Conservation (phyloP, 2,888 invertebrate genomes). For the Lypha dubia region DNA sequence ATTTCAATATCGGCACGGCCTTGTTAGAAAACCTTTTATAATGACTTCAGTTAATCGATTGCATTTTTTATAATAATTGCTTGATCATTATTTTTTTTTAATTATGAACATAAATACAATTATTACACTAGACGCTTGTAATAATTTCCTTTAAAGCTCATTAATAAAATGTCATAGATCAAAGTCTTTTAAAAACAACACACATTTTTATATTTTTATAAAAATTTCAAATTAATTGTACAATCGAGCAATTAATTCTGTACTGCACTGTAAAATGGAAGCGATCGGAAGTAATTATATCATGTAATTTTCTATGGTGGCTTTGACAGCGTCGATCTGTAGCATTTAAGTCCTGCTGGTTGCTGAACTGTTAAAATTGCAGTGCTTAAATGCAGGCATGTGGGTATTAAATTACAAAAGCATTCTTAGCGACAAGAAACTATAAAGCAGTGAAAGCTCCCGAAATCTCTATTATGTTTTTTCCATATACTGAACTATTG, state of each 20-base stretch:
- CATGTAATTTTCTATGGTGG: too few species aligned
- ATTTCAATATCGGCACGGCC: neutral
- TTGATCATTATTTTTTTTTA: neutral
- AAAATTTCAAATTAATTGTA: conserved; percentile 10
- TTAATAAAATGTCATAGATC: conserved; percentile 36
- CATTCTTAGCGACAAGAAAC: too few species aligned
- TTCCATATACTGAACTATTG: too few species aligned
- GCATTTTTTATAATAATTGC: conserved; percentile 12
- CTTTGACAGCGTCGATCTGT: too few species aligned
- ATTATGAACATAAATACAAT: conserved; percentile 4
- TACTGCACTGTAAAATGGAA: too few species aligned
- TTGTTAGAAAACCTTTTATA: neutral
- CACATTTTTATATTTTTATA: neutral
- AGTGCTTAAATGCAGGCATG: too few species aligned
- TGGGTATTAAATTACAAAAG: too few species aligned
- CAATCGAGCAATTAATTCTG: conserved; percentile 2
- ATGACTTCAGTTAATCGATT: conserved; percentile 11
- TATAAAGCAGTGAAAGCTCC: too few species aligned
- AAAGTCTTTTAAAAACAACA: conserved; percentile 25
- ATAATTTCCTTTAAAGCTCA: conserved; percentile 39
- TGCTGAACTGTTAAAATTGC: too few species aligned
- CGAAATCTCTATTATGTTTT: too few species aligned
- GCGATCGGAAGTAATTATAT: too few species aligned
- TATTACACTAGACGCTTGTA: neutral
- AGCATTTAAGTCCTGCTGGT: too few species aligned